These are phyloP conservation scores for Chromobotia macracanthus DNA, from an alignment of 2,797 vertebrate genomes.

Conservation along the genomic window DNA sequence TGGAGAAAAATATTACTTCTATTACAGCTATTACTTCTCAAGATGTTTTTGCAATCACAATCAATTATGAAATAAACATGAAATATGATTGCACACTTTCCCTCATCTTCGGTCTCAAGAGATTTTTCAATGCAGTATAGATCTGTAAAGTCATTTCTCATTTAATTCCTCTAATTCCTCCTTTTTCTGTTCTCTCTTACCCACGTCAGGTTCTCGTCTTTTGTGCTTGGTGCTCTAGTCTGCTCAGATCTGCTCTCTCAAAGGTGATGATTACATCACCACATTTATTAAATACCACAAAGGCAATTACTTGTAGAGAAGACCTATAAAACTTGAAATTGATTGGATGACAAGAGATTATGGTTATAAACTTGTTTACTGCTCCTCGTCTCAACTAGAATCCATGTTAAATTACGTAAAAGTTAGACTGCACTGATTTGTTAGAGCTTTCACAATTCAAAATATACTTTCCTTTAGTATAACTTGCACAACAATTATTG, in stretches of 20 bases:
- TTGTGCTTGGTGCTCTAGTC: background rate
- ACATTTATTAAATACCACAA: slow-evolving; percentile 39
- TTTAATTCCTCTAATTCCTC: slow-evolving; percentile 9
- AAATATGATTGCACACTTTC: background rate
- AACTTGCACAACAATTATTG: background rate
- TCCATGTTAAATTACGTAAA: background rate
- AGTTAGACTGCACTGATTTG: background rate
- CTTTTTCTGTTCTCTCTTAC: background rate
- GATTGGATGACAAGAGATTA: slow-evolving; percentile 19
- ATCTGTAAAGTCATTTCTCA: background rate
- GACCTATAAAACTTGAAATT: background rate
- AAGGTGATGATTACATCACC: slow-evolving; percentile 17
- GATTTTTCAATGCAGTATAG: slow-evolving; percentile 3
- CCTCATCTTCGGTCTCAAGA: background rate
- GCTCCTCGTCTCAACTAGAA: background rate
- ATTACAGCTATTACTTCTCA: background rate
- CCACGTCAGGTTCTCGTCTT: background rate
- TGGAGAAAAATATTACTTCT: background rate
- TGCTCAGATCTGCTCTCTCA: slow-evolving; percentile 10
- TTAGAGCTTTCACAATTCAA: background rate
- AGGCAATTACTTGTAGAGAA: slow-evolving; percentile 36
- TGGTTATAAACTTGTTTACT: slow-evolving; percentile 17
- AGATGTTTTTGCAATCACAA: background rate
- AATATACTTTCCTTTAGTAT: background rate
- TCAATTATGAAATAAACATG: slow-evolving; percentile 13